These are phyloP conservation scores for Panagrolaimus sp. DNA, from an alignment of 1,140 invertebrate genomes.

Conservation along the genomic window DNA sequence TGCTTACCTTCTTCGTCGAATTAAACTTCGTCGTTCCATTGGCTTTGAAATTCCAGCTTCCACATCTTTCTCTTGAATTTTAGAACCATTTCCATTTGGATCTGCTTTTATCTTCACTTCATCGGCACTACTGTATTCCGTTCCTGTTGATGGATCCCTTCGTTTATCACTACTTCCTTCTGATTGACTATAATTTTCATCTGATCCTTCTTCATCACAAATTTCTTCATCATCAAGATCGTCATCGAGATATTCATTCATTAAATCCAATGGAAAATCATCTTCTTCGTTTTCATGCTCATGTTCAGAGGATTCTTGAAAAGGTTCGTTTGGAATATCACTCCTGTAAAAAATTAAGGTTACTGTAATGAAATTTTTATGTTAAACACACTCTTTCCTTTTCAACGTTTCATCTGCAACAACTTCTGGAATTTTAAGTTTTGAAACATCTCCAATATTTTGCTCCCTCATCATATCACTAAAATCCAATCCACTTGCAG, in stretches of 20 bases:
- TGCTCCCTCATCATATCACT: constrained; percentile 36
- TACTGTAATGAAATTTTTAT: too few relatives aligned
- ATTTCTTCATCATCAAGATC: not conserved
- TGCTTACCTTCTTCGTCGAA: constrained; percentile 5
- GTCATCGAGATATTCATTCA: not conserved
- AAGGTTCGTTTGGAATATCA: too few relatives aligned
- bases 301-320: too few relatives aligned
- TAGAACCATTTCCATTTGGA: not conserved
- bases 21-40: not conserved
- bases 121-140: constrained; percentile 3
- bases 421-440: not conserved
- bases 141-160: not conserved
- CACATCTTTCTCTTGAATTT: not conserved
- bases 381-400: not conserved
- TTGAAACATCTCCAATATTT: constrained; percentile 10
- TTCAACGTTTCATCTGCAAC: not conserved
- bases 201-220: not conserved
- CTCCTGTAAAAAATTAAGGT: too few relatives aligned
- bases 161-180: not conserved
- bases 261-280: not conserved
- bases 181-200: too few relatives aligned
- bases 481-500: constrained; percentile 39
- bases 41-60: not conserved
- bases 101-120: not conserved
- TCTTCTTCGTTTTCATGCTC: too few relatives aligned